Evolutionary conservation across 2,888 invertebrate species (phyloP).

Genomic region (Mesoligia furuncula): DNA sequence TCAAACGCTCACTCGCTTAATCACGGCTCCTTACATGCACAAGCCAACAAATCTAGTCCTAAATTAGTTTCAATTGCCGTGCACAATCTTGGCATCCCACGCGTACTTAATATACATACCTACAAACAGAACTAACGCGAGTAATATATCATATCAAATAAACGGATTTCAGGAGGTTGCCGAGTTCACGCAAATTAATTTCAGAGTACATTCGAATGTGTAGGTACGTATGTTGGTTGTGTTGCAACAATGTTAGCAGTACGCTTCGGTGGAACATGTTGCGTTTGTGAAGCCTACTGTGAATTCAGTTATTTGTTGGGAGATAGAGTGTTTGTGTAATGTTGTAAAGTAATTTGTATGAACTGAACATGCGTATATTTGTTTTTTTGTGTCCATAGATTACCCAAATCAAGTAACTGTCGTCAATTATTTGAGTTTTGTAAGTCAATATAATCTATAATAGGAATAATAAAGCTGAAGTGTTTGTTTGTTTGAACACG

Average conservation of each 20-base stretch:
- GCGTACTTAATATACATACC: conserved; percentile 27
- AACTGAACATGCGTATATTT: neutral
- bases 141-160: conserved; percentile 59
- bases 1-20: neutral
- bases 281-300: conserved; percentile 37
- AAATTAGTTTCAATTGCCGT: conserved; percentile 38
- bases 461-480: too few species aligned
- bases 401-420: too few species aligned
- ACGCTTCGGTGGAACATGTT: conserved; percentile 24
- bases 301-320: conserved; percentile 35
- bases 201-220: conserved; percentile 44
- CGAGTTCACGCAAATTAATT: conserved; percentile 60
- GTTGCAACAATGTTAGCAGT: conserved; percentile 37
- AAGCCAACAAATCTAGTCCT: conserved; percentile 24
- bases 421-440: too few species aligned
- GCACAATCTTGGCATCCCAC: conserved; percentile 49
- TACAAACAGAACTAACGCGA: conserved; percentile 33
- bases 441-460: too few species aligned
- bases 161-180: conserved; percentile 59
- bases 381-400: neutral
- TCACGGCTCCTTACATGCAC: neutral
- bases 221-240: conserved; percentile 22
- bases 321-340: conserved; percentile 5
- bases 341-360: conserved; percentile 5
- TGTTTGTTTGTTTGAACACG: too few species aligned